Evolutionary conservation across 2,888 invertebrate genomes (phyloP).

Genomic region (Noctuana brunneofusca): DNA sequence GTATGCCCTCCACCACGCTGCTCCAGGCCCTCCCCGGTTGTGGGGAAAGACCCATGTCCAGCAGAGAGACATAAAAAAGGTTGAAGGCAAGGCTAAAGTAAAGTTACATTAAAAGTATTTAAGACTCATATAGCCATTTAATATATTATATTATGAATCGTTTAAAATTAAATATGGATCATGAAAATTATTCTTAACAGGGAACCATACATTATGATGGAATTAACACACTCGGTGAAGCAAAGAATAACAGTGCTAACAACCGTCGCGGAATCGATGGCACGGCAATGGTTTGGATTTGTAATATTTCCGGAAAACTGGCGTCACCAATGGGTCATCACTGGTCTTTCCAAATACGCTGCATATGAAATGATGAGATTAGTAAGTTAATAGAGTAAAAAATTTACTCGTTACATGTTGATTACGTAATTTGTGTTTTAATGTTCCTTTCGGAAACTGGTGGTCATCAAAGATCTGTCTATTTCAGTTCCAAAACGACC

Average conservation of each 20-base stretch:
- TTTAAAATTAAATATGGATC: neutral
- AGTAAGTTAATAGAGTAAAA: conserved; percentile 55
- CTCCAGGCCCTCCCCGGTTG: no score
- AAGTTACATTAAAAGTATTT: no score
- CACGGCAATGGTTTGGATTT: conserved; percentile 88
- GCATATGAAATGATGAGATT: conserved; percentile 80
- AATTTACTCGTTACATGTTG: neutral
- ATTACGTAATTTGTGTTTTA: no score
- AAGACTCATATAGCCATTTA: no score
- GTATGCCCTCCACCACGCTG: no score
- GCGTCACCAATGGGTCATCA: conserved; percentile 83
- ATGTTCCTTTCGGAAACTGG: no score
- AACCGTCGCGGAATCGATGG: conserved; percentile 84
- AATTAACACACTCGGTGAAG: conserved; percentile 53
- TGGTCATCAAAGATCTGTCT: neutral
- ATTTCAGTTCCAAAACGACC: conserved; percentile 46
- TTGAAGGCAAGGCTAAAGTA: no score
- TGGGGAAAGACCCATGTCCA: no score
- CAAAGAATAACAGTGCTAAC: conserved; percentile 73
- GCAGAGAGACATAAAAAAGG: no score
- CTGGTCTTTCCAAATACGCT: conserved; percentile 82
- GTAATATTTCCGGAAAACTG: conserved; percentile 84
- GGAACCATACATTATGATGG: conserved; percentile 72
- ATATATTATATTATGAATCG: no score
- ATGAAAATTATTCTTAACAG: conserved; percentile 43